phyloP scores from a whole-genome alignment of 2,797 vertebrate genomes.

The Coracias cyanogaster region DNA sequence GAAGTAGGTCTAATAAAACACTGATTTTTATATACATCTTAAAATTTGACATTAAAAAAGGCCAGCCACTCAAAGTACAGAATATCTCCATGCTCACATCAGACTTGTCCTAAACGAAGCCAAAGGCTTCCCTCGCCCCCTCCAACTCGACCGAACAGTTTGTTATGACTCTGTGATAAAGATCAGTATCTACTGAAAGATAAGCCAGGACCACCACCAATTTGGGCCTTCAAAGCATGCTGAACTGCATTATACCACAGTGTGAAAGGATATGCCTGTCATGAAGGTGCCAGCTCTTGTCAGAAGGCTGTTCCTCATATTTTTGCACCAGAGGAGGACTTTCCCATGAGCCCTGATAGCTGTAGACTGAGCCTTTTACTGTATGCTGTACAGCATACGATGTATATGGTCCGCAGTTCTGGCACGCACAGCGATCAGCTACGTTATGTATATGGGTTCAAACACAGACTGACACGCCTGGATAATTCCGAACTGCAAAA shows the following conservation, averaged over 20 bases:
- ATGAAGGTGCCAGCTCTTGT: conserved; percentile 52
- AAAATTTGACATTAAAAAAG: background rate
- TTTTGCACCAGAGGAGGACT: conserved; percentile 16
- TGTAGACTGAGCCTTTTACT: background rate
- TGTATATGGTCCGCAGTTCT: fast-evolving
- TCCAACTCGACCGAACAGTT: conserved; percentile 57
- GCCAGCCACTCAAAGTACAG: background rate
- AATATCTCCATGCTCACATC: background rate
- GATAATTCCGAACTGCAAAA: background rate
- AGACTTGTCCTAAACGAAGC: conserved; percentile 28
- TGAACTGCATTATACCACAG: conserved; percentile 57
- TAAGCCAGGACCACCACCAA: conserved; percentile 71
- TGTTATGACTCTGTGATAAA: conserved; percentile 77
- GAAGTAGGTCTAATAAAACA: background rate
- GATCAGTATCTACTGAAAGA: conserved; percentile 77
- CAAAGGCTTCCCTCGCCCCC: conserved; percentile 14
- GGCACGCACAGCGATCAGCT: fast-evolving
- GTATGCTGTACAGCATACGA: too few relatives aligned
- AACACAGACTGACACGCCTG: background rate
- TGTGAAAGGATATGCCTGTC: conserved; percentile 77
- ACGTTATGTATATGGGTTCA: fast-evolving
- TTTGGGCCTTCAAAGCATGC: conserved; percentile 73
- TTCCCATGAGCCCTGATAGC: background rate
- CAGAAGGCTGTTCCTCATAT: conserved; percentile 36
- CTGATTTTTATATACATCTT: background rate